phyloP scores from a whole-genome alignment of 2,888 invertebrate genomes.

The Sturmia bella region DNA sequence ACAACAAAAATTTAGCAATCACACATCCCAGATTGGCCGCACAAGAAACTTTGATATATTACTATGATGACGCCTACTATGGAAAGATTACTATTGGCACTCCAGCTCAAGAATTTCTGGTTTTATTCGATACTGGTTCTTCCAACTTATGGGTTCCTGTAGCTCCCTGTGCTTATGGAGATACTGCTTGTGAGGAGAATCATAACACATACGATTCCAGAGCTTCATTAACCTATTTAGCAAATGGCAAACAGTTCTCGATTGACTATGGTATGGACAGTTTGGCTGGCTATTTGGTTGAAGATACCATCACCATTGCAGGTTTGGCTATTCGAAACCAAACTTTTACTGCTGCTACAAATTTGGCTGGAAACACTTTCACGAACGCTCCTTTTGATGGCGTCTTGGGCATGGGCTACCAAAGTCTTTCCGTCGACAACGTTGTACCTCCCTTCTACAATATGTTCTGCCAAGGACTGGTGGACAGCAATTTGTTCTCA shows the following conservation, averaged over 20 bases:
- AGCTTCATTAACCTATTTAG: slow-evolving; percentile 90
- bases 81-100: slow-evolving; percentile 94
- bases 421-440: slow-evolving; percentile 92
- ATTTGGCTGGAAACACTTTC: slow-evolving; percentile 95
- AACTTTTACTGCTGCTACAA: slow-evolving; percentile 96
- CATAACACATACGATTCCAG: slow-evolving; percentile 97
- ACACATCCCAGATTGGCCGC: background rate
- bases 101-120: slow-evolving; percentile 94
- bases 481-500: slow-evolving; percentile 90
- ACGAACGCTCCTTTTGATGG: slow-evolving; percentile 99
- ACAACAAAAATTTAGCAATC: slow-evolving; percentile 29
- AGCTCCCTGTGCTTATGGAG: slow-evolving; percentile 93
- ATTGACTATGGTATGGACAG: slow-evolving; percentile 98
- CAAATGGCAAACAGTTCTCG: slow-evolving; percentile 93
- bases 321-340: slow-evolving; percentile 87
- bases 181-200: slow-evolving; percentile 96
- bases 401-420: slow-evolving; percentile 96
- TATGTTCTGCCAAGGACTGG: slow-evolving; percentile 90
- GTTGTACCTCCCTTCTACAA: slow-evolving; percentile 95
- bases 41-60: slow-evolving; percentile 83
- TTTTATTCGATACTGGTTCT: slow-evolving; percentile 95
- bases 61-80: slow-evolving; percentile 96
- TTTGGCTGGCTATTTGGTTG: slow-evolving; percentile 95
- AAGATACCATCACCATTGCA: slow-evolving; percentile 89
- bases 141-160: slow-evolving; percentile 99